phyloP scores from a whole-genome alignment of 2,797 vertebrate species.

The Tenualosa thibaudeaui region DNA sequence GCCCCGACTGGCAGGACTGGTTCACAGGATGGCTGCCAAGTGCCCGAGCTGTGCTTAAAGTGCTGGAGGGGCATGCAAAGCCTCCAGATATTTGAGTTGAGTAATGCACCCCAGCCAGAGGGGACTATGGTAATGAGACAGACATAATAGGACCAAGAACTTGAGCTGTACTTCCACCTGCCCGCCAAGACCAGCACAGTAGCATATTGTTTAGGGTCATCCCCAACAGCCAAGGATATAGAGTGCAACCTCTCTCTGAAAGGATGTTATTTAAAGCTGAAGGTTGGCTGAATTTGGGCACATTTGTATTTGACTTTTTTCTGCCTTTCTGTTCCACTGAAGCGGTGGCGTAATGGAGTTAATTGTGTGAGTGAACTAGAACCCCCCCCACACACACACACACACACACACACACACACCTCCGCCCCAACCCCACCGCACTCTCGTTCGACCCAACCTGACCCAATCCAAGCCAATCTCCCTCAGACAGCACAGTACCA shows the following conservation, averaged over 20 bases:
- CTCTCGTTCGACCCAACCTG: too few relatives aligned
- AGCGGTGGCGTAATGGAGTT: not conserved
- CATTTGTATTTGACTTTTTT: not conserved
- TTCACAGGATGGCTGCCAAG: not conserved
- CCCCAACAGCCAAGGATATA: not conserved
- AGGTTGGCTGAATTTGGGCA: not conserved
- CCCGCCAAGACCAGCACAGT: conserved; percentile 19
- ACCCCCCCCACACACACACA: too few relatives aligned
- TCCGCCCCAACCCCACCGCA: not conserved
- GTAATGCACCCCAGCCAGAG: not conserved
- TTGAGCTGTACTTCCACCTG: not conserved
- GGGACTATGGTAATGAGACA: not conserved
- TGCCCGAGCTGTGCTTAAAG: not conserved
- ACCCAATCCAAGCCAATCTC: too few relatives aligned
- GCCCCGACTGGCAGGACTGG: not conserved
- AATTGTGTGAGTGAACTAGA: not conserved
- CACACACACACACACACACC: too few relatives aligned
- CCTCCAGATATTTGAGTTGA: conserved; percentile 10
- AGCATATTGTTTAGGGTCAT: conserved; percentile 14
- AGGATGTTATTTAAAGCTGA: not conserved
- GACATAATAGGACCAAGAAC: conserved; percentile 18
- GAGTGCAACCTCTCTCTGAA: not conserved
- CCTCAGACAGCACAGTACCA: too few relatives aligned
- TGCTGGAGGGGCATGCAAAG: not conserved
- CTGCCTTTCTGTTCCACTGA: not conserved